Evolutionary conservation across 2,888 invertebrate genomes (phyloP).

Genomic region (Electrophaes corylata): DNA sequence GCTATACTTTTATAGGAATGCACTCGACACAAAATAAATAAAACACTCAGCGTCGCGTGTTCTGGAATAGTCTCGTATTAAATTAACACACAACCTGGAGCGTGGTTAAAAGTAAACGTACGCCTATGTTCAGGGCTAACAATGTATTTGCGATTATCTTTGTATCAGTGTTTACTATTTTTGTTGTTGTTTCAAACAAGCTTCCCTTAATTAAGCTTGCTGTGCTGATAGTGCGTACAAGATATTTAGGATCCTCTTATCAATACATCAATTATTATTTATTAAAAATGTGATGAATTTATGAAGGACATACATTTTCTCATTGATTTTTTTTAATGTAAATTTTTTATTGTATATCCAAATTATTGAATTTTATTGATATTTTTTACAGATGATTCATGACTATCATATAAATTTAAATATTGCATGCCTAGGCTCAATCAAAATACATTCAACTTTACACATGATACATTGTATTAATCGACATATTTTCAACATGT

Average conservation of each 20-base stretch:
- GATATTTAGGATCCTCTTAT: conserved; percentile 5
- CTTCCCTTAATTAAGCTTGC: conserved; percentile 24
- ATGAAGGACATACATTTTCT: too few relatives aligned
- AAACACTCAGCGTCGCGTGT: conserved; percentile 15
- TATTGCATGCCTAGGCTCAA: too few relatives aligned
- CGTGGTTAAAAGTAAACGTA: conserved; percentile 17
- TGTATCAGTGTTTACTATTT: conserved; percentile 25
- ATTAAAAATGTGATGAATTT: too few relatives aligned
- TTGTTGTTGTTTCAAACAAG: conserved; percentile 22
- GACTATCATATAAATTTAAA: too few relatives aligned
- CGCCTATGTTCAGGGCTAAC: conserved; percentile 18
- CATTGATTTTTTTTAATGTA: too few relatives aligned
- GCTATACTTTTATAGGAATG: conserved; percentile 11
- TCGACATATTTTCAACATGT: too few relatives aligned
- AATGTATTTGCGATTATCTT: conserved; percentile 27
- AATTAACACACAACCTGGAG: conserved; percentile 21
- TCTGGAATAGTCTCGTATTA: conserved; percentile 22
- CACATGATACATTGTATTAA: too few relatives aligned
- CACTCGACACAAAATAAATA: conserved; percentile 11
- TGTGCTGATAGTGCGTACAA: conserved; percentile 11
- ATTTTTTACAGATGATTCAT: too few relatives aligned
- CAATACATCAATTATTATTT: conserved; percentile 1
- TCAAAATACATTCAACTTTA: too few relatives aligned
- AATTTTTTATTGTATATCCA: too few relatives aligned
- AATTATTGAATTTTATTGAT: too few relatives aligned